Evolutionary conservation across 2,797 vertebrate species (phyloP).

Genomic region (Danio kyathit): DNA sequence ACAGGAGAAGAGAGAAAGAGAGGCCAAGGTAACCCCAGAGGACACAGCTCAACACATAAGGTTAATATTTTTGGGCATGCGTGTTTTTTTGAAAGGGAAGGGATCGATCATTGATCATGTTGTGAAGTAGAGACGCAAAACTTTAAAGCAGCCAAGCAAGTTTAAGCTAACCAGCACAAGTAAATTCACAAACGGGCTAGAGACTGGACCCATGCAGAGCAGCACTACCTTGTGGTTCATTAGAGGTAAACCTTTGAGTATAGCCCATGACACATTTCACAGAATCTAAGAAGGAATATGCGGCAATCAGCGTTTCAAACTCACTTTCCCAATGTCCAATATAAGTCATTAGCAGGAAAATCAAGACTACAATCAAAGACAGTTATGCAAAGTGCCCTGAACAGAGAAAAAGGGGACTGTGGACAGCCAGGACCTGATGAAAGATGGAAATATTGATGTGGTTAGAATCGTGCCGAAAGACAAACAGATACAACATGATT

Average conservation of each 20-base stretch:
- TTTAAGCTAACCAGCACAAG: conserved; percentile 91
- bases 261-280: conserved; percentile 92
- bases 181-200: conserved; percentile 83
- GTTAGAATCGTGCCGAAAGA: conserved; percentile 41
- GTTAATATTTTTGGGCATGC: conserved; percentile 80
- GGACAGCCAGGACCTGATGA: conserved; percentile 33
- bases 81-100: conserved; percentile 64
- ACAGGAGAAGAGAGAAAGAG: conserved; percentile 15
- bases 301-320: conserved; percentile 69
- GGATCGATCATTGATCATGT: conserved; percentile 84
- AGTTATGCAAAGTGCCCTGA: conserved; percentile 1
- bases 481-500: conserved; percentile 24
- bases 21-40: conserved; percentile 33
- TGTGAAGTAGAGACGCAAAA: conserved; percentile 70
- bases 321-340: conserved; percentile 46
- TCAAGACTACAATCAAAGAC: conserved; percentile 57
- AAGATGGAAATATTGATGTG: conserved; percentile 34
- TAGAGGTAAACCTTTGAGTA: conserved; percentile 99
- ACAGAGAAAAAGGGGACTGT: conserved; percentile 18
- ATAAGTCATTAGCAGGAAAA: conserved; percentile 57
- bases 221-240: conserved; percentile 83
- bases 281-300: conserved; percentile 83
- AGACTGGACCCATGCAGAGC: conserved; percentile 88
- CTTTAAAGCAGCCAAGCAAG: conserved; percentile 90
- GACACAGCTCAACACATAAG: conserved; percentile 65